phyloP scores from a whole-genome alignment of 2,888 invertebrate genomes.

The Drosophila anceps region DNA sequence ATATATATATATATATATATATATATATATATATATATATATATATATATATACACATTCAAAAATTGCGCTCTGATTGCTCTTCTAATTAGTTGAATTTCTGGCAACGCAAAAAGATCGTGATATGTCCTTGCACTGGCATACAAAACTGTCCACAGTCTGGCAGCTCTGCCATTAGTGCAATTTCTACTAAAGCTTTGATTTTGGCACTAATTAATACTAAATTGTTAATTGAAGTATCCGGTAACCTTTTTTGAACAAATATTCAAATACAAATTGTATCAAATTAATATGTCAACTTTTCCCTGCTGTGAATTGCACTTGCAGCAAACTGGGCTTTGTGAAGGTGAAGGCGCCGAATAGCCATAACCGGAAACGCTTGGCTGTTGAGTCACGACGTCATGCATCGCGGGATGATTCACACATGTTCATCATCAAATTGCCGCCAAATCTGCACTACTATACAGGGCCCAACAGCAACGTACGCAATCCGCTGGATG shows the following conservation, averaged over 20 bases:
- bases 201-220: not conserved
- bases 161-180: not conserved
- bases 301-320: slow-evolving; percentile 85
- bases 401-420: slow-evolving; percentile 91
- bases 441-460: slow-evolving; percentile 94
- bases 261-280: not conserved
- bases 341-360: slow-evolving; percentile 90
- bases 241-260: too few species aligned
- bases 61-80: not conserved
- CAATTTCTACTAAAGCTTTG: not conserved
- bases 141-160: not conserved
- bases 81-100: not conserved
- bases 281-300: not conserved
- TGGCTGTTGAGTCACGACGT: slow-evolving; percentile 91
- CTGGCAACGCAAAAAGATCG: not conserved
- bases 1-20: too few species aligned
- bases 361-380: slow-evolving; percentile 92
- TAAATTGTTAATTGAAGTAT: not conserved
- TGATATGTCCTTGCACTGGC: not conserved
- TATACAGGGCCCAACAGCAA: slow-evolving; percentile 88
- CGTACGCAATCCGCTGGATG: slow-evolving; percentile 65
- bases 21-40: too few species aligned
- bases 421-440: slow-evolving; percentile 94
- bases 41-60: too few species aligned
- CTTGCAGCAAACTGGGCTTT: slow-evolving; percentile 89